Percentiles rank a stretch among this genome's conserved stretches.
Evolutionary conservation across 2,888 invertebrate genomes (phyloP).

Genomic region (Caenorhabditis imperialis): DNA sequence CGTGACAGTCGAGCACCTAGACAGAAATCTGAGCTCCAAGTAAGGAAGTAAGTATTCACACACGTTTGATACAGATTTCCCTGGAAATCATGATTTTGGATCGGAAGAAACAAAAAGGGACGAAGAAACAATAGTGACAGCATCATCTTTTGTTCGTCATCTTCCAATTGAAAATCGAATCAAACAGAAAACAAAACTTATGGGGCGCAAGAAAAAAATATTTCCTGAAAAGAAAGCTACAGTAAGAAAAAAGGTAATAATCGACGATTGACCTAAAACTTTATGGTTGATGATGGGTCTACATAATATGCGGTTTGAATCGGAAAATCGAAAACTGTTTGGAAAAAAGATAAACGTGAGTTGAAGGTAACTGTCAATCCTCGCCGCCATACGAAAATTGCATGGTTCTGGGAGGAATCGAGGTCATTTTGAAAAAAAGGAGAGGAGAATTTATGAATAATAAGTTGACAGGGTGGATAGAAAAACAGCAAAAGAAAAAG

Average conservation of each 20-base stretch:
- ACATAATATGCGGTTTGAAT: too few species aligned
- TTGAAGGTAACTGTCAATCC: neutral
- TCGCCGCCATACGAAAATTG: constrained; percentile 7
- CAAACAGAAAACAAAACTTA: neutral
- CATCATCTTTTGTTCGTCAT: constrained; percentile 46
- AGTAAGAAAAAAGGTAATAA: constrained; percentile 31
- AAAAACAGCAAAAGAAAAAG: constrained; percentile 17
- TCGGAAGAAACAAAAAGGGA: neutral
- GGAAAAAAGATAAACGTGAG: too few species aligned
- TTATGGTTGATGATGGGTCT: too few species aligned
- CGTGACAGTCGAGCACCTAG: too few species aligned
- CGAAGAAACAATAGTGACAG: constrained; percentile 11
- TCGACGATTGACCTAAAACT: constrained; percentile 2
- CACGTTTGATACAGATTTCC: too few species aligned
- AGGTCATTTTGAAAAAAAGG: constrained; percentile 4
- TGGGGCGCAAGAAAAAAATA: neutral
- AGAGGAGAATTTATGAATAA: constrained; percentile 10
- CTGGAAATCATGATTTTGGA: too few species aligned
- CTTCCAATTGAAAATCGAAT: constrained; percentile 20
- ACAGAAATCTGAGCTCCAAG: too few species aligned
- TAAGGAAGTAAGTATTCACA: too few species aligned
- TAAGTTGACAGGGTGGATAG: neutral
- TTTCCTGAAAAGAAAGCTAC: constrained; percentile 15
- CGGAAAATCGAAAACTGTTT: too few species aligned
- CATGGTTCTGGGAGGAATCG: constrained; percentile 1